Evolutionary conservation across 2,113 vertebrate species (phyloP).

Genomic region (Shinisaurus crocodilurus): DNA sequence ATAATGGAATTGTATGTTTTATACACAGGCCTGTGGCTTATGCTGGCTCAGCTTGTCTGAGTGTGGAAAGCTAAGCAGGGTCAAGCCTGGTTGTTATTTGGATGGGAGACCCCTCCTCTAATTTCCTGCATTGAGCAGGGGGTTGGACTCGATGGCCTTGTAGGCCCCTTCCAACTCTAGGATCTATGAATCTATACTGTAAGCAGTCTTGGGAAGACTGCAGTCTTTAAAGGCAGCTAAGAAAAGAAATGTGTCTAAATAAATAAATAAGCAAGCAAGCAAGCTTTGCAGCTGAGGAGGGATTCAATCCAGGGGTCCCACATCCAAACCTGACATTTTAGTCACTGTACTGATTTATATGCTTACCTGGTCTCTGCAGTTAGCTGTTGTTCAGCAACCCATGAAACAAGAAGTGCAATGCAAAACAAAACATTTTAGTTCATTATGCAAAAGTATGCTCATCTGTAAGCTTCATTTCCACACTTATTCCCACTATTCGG

Average conservation of each 20-base stretch:
- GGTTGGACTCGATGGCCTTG: too few relatives aligned
- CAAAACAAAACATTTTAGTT: neutral
- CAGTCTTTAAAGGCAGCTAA: neutral
- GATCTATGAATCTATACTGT: too few relatives aligned
- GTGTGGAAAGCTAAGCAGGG: too few relatives aligned
- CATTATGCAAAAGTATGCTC: neutral
- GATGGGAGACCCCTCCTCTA: too few relatives aligned
- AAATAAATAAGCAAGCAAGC: neutral
- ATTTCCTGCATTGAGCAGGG: too few relatives aligned
- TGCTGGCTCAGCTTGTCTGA: too few relatives aligned
- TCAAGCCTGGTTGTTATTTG: too few relatives aligned
- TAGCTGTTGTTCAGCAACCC: neutral
- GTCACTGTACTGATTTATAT: neutral
- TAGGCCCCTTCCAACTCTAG: too few relatives aligned
- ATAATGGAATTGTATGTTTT: neutral
- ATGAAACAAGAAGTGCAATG: neutral
- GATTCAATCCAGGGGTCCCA: neutral
- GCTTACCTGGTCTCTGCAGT: neutral
- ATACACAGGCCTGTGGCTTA: too few relatives aligned
- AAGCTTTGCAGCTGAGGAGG: neutral
- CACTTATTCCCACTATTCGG: neutral
- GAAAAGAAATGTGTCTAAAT: neutral
- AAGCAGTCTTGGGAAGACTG: neutral
- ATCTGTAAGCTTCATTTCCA: neutral
- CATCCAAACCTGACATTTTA: neutral